Evolutionary conservation across 2,113 vertebrate genomes (phyloP).

Genomic region (Mustelus asterias): DNA sequence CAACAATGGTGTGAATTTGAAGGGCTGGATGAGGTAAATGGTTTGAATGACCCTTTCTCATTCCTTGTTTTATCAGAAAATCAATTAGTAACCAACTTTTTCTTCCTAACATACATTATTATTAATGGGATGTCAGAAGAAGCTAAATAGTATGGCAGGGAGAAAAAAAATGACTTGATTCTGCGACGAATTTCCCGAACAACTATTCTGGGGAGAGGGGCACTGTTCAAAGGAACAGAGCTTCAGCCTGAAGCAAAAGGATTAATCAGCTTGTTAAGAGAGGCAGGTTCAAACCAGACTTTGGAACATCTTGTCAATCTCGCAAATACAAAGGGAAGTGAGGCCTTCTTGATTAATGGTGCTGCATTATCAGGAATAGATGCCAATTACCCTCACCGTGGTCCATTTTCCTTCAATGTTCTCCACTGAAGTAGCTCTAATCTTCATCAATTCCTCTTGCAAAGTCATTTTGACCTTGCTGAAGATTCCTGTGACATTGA

Average conservation of each 20-base stretch:
- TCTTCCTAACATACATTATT: not conserved
- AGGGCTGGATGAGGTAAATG: not conserved
- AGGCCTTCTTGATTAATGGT: not conserved
- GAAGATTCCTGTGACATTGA: not conserved
- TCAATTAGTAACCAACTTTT: not conserved
- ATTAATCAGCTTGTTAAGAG: constrained; percentile 2
- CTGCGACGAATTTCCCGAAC: not conserved
- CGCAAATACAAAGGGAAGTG: not conserved
- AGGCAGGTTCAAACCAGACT: not conserved
- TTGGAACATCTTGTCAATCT: not conserved
- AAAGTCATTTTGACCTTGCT: not conserved
- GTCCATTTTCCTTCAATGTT: not conserved
- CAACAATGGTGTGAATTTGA: not conserved
- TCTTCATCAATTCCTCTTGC: not conserved
- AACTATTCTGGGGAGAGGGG: not conserved
- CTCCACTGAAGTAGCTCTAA: not conserved
- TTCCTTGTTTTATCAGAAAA: not conserved
- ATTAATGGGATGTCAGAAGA: not conserved
- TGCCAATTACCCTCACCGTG: not conserved
- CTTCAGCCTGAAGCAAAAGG: not conserved
- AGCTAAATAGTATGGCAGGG: not conserved
- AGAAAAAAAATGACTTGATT: not conserved
- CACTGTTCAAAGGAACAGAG: not conserved
- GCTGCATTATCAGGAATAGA: not conserved
- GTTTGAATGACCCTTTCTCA: not conserved